phyloP scores from a whole-genome alignment of 2,113 vertebrate species.

The Puffinus mauretanicus region DNA sequence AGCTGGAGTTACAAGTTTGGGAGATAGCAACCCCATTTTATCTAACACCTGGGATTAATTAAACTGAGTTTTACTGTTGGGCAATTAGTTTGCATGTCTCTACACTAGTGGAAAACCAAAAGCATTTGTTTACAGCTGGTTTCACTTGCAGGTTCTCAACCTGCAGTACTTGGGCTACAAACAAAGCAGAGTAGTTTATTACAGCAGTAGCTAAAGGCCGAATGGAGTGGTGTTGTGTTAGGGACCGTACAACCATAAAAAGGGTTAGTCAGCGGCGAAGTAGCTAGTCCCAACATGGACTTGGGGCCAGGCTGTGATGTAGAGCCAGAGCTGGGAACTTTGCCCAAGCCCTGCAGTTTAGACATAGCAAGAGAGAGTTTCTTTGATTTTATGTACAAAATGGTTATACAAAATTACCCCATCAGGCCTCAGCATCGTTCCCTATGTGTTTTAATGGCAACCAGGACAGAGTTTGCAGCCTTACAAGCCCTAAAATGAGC shows the following conservation, averaged over 20 bases:
- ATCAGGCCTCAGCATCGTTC: neutral
- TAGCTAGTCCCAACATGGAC: constrained; percentile 1
- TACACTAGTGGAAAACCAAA: neutral
- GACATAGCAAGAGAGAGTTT: neutral
- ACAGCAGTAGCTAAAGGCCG: neutral
- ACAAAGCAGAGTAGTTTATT: neutral
- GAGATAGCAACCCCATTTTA: neutral
- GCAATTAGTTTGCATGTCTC: neutral
- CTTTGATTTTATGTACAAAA: neutral
- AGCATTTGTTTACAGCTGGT: neutral
- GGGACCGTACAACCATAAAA: constrained; percentile 1
- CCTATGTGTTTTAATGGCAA: neutral
- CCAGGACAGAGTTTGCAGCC: neutral
- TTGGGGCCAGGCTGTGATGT: constrained; percentile 48
- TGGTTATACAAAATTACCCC: neutral
- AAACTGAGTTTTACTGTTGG: neutral
- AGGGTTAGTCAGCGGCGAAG: neutral
- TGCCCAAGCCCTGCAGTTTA: constrained; percentile 29
- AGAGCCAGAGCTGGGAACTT: constrained; percentile 38
- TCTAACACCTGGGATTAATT: neutral
- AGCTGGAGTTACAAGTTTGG: neutral
- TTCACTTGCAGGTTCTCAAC: neutral
- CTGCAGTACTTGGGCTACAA: neutral
- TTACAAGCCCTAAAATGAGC: neutral
- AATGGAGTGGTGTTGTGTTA: neutral